phyloP scores from a whole-genome alignment of 2,113 vertebrate genomes.

The Saguinus imperator region DNA sequence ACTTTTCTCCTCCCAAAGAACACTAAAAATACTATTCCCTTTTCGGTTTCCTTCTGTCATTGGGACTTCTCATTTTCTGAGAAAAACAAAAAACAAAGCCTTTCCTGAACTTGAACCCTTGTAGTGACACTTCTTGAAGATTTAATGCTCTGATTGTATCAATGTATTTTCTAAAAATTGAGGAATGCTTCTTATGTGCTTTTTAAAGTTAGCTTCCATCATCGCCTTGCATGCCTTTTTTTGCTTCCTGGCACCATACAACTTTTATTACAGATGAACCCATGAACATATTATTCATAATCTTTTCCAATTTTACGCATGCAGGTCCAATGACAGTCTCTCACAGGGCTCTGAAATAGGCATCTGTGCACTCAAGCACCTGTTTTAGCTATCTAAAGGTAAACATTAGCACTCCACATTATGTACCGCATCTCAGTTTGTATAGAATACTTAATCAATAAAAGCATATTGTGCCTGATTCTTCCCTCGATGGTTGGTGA shows the following conservation, averaged over 20 bases:
- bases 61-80: background rate
- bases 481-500: constrained; percentile 25
- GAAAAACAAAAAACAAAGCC: background rate
- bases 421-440: background rate
- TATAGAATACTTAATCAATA: constrained; percentile 50
- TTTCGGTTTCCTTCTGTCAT: background rate
- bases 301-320: constrained; percentile 28
- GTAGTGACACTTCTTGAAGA: background rate
- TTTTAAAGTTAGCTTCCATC: background rate
- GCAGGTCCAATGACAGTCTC: background rate
- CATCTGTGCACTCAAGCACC: background rate
- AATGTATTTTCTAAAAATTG: background rate
- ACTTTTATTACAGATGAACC: constrained; percentile 22
- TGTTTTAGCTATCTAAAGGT: constrained; percentile 38
- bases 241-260: background rate
- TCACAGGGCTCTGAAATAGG: background rate
- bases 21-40: background rate
- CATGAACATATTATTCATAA: constrained; percentile 2
- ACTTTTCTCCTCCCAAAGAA: background rate
- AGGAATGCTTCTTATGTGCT: background rate
- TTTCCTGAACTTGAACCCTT: background rate
- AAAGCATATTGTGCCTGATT: constrained; percentile 4
- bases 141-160: background rate
- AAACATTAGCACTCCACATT: constrained; percentile 39
- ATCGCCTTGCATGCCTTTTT: background rate